Evolutionary conservation across 2,113 vertebrate species (phyloP).

Genomic region (Oncorhynchus tshawytscha): DNA sequence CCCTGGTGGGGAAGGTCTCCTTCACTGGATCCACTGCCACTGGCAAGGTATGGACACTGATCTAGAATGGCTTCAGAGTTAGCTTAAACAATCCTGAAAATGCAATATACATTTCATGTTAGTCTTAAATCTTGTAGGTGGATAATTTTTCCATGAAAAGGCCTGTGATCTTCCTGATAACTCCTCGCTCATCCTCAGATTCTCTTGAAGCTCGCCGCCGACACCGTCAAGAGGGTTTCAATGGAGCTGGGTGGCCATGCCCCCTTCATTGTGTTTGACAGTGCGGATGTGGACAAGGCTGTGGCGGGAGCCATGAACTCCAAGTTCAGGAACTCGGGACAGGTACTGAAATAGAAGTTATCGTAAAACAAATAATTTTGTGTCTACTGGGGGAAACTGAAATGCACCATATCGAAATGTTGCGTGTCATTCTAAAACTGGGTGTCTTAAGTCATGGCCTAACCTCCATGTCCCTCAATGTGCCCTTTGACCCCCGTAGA

Average conservation of each 20-base stretch:
- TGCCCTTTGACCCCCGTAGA: conserved; percentile 66
- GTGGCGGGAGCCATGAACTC: conserved; percentile 87
- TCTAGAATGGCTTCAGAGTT: background rate
- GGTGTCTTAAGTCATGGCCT: too few relatives aligned
- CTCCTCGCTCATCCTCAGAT: conserved; percentile 67
- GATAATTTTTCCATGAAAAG: background rate
- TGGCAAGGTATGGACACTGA: conserved; percentile 79
- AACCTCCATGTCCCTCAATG: background rate
- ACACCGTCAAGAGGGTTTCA: conserved; percentile 89
- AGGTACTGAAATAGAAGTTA: conserved; percentile 69
- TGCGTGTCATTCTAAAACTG: too few relatives aligned
- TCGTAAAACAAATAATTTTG: too few relatives aligned
- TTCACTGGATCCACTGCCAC: conserved; percentile 96
- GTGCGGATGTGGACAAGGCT: conserved; percentile 82
- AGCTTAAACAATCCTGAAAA: background rate
- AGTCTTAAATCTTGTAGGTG: background rate
- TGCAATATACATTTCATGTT: background rate
- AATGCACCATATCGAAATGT: background rate
- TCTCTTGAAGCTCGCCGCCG: conserved; percentile 81
- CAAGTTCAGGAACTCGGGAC: conserved; percentile 93
- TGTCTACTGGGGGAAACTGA: background rate
- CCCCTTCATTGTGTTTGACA: conserved; percentile 97
- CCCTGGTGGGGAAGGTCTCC: conserved; percentile 89
- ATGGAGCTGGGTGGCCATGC: conserved; percentile 97
- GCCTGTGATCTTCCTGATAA: background rate